Base-by-base conservation (phyloP, 2,113 vertebrate species). In the Raja brachyura region DNA sequence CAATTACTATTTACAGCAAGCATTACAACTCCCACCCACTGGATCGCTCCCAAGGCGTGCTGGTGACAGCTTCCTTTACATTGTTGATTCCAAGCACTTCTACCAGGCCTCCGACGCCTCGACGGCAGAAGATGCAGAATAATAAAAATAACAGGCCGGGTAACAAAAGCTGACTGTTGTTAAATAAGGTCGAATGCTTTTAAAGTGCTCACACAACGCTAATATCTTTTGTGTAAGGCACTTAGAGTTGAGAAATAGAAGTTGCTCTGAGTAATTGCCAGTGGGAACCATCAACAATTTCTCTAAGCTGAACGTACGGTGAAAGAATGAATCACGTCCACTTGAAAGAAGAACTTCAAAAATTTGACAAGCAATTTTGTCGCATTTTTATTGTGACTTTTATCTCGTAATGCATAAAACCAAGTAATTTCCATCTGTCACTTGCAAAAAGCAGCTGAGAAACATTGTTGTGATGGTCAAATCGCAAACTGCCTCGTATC, bases 291-390 rank as follows among this genome's bases (percentile, higher is more conserved):
- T 73, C 88, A 92, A 92, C 31, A 39, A 73, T 92, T 70, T 70
- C 48, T 54, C 88, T 22, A 73, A 70, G 73, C 22, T 92, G 88
- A 73, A 48, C 33, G 63, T 33, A 66, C 31, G 33, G 39, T 73
- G 25, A 73, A 73, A 73, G 31, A 92, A 73, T 92, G 88, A 92
- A 92, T 92, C 88, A 73, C 28, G 88, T 92, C 88, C 88, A 92
- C 31, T 73, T 73, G 33, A 92, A 92, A 73, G 86, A 90, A 66
- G 25, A 90, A 68, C 61, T 68, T 63, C 61, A 66, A 68, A 90
- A 68, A 73, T 92, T 73, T 92, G 88, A 92, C 66, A 73, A 92
- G 88, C 88, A 73, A 73, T 48, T 92, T 68, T 92, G 22, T 22
- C 18, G 18, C 39, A 48, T 68, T 86, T 92, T 25, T 73, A 92